phyloP scores from a whole-genome alignment of 2,888 invertebrate genomes.

The Clivina fossor region DNA sequence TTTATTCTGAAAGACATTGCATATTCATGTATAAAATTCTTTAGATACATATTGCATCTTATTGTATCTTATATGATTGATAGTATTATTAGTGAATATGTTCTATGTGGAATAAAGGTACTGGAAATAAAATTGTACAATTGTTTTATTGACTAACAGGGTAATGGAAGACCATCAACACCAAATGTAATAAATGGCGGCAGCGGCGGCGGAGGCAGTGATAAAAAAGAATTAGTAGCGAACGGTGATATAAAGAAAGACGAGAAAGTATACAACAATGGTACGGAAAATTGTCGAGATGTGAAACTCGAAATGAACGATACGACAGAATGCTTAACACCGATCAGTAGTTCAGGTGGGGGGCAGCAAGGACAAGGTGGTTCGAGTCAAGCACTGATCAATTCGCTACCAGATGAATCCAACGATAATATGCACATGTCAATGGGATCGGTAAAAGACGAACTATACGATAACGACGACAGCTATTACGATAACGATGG shows the following conservation, averaged over 20 bases:
- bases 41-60: no score
- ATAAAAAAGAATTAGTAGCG: background rate
- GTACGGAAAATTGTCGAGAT: no score
- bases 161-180: background rate
- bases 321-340: no score
- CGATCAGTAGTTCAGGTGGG: background rate
- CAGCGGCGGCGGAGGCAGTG: background rate
- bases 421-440: background rate
- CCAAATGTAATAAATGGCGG: background rate
- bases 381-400: background rate
- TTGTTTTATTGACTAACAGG: no score
- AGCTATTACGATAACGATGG: constrained; percentile 39
- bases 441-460: no score
- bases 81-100: no score
- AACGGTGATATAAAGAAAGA: constrained; percentile 8
- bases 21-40: no score
- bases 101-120: no score
- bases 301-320: no score
- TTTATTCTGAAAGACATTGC: no score
- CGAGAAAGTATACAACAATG: background rate
- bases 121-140: no score
- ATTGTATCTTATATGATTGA: no score
- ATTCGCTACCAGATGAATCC: background rate
- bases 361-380: background rate
- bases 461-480: constrained; percentile 23